A percentile compares a stretch with the other conserved stretches of the same genome.
These are phyloP conservation scores for Stenolophus ochropezus DNA, from an alignment of 2,888 invertebrate genomes.

Conservation along the genomic window DNA sequence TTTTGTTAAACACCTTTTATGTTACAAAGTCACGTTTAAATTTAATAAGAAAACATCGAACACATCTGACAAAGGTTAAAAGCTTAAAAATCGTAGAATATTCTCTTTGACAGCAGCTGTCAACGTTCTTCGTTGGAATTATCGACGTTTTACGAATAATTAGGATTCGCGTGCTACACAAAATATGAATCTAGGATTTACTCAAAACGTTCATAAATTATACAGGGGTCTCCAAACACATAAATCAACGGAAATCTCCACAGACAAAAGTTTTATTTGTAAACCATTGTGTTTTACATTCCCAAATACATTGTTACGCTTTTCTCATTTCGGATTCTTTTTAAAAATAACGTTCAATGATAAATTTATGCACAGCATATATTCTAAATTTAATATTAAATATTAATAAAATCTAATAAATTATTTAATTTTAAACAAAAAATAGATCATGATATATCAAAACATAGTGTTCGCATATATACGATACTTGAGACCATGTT, in stretches of 20 bases:
- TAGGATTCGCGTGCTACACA: background rate
- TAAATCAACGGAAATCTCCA: background rate
- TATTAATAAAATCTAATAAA: no score
- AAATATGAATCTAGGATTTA: constrained; percentile 17
- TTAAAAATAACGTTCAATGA: no score
- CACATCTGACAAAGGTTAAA: constrained; percentile 15
- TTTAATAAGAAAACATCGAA: constrained; percentile 22
- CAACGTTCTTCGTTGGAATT: background rate
- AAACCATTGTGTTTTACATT: background rate
- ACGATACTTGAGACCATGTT: no score
- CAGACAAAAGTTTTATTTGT: background rate
- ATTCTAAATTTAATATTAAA: no score
- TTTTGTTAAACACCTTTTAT: background rate
- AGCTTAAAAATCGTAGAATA: constrained; percentile 23
- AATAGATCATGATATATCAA: no score
- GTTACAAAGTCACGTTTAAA: constrained; percentile 4
- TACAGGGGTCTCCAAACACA: background rate
- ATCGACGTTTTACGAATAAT: constrained; percentile 4
- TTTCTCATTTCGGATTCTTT: no score
- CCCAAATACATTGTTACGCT: no score
- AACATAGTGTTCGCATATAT: no score
- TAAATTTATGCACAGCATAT: no score
- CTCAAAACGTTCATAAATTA: background rate
- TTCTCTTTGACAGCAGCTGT: constrained; percentile 11
- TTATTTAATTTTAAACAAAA: no score